Evolutionary conservation across 1,140 invertebrate species (phyloP).

Genomic region (Zaprionus ghesquierei): DNA sequence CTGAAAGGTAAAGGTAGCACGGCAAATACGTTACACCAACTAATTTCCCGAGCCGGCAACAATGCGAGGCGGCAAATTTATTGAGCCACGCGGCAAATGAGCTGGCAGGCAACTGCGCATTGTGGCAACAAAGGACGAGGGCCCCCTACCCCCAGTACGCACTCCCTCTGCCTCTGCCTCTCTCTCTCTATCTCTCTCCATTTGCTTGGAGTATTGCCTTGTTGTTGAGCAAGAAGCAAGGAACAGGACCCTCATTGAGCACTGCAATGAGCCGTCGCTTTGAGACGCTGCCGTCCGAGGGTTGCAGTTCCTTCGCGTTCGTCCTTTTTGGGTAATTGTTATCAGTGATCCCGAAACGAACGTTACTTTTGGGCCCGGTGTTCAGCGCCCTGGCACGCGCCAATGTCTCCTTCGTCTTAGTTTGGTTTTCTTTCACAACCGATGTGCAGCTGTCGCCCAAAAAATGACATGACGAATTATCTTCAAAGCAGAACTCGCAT

Average conservation of each 20-base stretch:
- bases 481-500: not conserved
- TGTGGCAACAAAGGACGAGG: slow-evolving; percentile 26
- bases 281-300: slow-evolving; percentile 23
- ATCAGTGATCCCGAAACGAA: slow-evolving; percentile 71
- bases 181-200: not conserved
- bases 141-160: slow-evolving; percentile 11
- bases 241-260: slow-evolving; percentile 51
- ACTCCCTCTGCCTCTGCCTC: not conserved
- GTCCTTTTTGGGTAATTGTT: slow-evolving; percentile 64
- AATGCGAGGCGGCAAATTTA: slow-evolving; percentile 35
- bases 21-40: slow-evolving; percentile 63
- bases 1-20: slow-evolving; percentile 13
- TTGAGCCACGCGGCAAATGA: slow-evolving; percentile 30
- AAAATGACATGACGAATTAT: not conserved
- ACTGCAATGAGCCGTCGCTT: slow-evolving; percentile 36
- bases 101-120: slow-evolving; percentile 15
- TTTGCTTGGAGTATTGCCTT: slow-evolving; percentile 11
- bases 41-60: slow-evolving; percentile 52
- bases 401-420: slow-evolving; percentile 33
- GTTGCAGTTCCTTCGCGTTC: slow-evolving; percentile 49
- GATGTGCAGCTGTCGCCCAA: slow-evolving; percentile 13
- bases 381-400: slow-evolving; percentile 59
- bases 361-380: slow-evolving; percentile 70
- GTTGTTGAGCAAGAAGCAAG: not conserved
- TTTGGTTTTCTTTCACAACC: slow-evolving; percentile 3